Base-by-base conservation (phyloP, 2,888 invertebrate species). In the Sarcophaga caerulescens region DNA sequence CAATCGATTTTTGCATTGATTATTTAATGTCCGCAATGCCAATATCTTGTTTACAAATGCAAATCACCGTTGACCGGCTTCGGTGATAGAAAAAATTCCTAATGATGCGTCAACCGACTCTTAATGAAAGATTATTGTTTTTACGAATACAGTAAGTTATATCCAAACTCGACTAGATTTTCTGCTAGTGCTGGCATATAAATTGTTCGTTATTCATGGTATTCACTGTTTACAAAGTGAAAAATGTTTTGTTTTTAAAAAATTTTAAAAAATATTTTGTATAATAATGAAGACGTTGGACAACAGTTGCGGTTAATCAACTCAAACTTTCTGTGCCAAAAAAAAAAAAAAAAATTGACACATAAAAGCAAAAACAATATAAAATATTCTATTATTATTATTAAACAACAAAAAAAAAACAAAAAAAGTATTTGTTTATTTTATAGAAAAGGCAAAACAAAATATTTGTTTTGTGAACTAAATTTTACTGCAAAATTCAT, bases 291-390 rank as follows among this genome's bases (percentile, higher is more conserved):
- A 75, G 81, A 75, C 52, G 69, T 69, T 75, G 63, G 57, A 81
- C 63, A 81, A 71, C 81, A 81, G 65, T 70, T 81, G 76, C 70
- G 81, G 69, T 71, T 71, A 71, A 65, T 76, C 70, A 76, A 81
- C 81, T 70, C 59, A 76, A 70, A 45, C 70, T 81, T 65, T 63
- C 57, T 76, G 76, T 63, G 71, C 73, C 66, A 73, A 52, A 70
- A 68, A 75, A 4, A 45, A 73, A 71, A 62, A 73, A 10, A 35
- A 19, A 74, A 62, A 23, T 23, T 63, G 47, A 60, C 12, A 68
- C 44, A 8, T 47, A 62, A 74, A 19, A 68, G 5, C 11, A 25
- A 25, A 47, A 69, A 25, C 10, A 66, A 2, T 35, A 10, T 35
- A 1, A 35, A 35, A 45, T 14, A 25, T 65, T 65, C 11, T 44